These are phyloP conservation scores for Eretmocerus hayati DNA, from an alignment of 2,888 invertebrate species.

Conservation along the genomic window DNA sequence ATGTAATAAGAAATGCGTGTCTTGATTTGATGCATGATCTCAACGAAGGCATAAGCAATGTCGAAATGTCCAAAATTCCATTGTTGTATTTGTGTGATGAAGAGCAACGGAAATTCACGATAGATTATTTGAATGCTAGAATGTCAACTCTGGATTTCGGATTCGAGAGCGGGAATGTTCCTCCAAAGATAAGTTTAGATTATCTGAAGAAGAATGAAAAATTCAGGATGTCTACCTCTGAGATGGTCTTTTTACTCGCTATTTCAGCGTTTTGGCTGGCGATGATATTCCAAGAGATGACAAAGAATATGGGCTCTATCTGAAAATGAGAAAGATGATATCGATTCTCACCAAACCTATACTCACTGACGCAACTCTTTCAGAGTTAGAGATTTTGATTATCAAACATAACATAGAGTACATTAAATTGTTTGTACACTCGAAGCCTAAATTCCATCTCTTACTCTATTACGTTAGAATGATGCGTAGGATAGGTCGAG, in stretches of 20 bases:
- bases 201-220: background rate
- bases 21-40: background rate
- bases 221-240: background rate
- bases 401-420: background rate
- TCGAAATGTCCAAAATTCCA: background rate
- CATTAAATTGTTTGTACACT: background rate
- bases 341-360: background rate
- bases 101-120: background rate
- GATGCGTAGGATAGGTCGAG: background rate
- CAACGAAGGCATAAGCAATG: background rate
- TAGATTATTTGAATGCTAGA: background rate
- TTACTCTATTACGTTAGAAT: conserved; percentile 1
- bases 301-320: too few relatives aligned
- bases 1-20: background rate
- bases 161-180: background rate
- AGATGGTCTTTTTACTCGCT: background rate
- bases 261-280: background rate
- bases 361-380: background rate
- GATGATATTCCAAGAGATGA: background rate
- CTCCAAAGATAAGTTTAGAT: background rate
- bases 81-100: background rate
- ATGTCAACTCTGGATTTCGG: background rate
- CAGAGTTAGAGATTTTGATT: background rate
- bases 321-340: background rate
- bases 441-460: conserved; percentile 2